Evolutionary conservation across 2,888 invertebrate genomes (phyloP), one percentile per base, ranked within the genome.

Genomic region (Pseudeuparius sepicola): DNA sequence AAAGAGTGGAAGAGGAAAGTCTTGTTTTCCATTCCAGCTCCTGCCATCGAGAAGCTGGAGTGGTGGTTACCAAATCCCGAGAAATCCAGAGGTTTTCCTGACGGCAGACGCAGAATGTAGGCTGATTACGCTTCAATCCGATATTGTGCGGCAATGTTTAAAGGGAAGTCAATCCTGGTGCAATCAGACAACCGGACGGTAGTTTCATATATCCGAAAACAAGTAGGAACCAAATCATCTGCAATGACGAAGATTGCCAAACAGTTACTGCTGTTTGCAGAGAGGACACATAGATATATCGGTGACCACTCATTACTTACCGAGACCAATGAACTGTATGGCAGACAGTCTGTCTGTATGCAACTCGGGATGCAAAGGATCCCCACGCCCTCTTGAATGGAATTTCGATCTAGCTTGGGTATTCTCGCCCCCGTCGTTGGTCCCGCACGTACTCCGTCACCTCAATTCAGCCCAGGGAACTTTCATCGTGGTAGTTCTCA

Each of bases 351-450:
- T 46, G n/a, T 46, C 42, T 6, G 3, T 45, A 47, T 32, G 45
- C 41, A 2, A 31, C 45, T 5, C 30, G 33, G 24, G 30, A 39
- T 34, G 39, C 28, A 3, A 27, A 25, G 14, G 42, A 46, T 14
- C 24, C 5, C 7, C 17, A 18, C 9, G 38, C 40, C 7, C 5
- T 17, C 2, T 46, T 43, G 31, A 39, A 9, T 47, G 47, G 44
- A 26, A 34, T 12, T 46, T 29, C 33, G 4, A 9, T 11, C 31
- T 46, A 10, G 41, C 44, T 1, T 55, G 53, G 45, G 34, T 53
- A 4, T 54, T 55, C 28, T 52, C 54, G 2, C 55, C 54, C 4
- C 55, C 52, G 7, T 34, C 39, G 4, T 37, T 52, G 10, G 44
- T 53, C 3, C 51, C 52, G 4, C 23, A 40, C 23, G 47, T 54